A percentile compares a stretch with the other conserved stretches of the same genome.
Evolutionary conservation across 2,113 vertebrate genomes (phyloP).

Genomic region (Tenrec ecaudatus): DNA sequence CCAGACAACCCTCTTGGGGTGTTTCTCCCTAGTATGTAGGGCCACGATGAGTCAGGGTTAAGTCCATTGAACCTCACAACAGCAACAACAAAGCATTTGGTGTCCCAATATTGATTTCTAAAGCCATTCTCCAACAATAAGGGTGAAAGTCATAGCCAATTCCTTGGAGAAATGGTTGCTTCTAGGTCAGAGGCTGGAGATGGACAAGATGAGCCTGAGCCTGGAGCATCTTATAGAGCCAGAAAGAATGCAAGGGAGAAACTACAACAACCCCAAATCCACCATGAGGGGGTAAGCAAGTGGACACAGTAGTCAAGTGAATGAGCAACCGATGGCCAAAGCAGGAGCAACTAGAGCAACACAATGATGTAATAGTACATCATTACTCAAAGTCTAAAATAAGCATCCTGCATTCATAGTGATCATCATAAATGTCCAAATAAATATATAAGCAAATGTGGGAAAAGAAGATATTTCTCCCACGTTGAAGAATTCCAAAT

Average conservation of each 20-base stretch:
- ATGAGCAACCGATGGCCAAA: background rate
- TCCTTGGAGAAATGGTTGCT: slow-evolving; percentile 3
- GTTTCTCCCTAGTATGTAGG: background rate
- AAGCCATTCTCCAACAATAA: background rate
- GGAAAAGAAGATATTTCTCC: background rate
- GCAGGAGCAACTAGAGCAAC: slow-evolving; percentile 4
- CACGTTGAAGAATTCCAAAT: background rate
- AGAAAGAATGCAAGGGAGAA: background rate
- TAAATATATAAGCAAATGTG: background rate
- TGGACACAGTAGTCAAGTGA: background rate
- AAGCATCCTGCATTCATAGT: background rate
- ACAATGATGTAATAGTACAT: background rate
- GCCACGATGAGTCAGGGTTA: background rate
- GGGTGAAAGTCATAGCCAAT: no score
- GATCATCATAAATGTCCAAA: background rate
- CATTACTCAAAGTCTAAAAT: background rate
- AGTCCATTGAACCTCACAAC: background rate
- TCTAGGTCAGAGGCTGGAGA: background rate
- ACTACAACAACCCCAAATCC: background rate
- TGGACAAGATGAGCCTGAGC: background rate
- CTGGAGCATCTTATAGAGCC: background rate
- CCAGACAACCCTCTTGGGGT: background rate
- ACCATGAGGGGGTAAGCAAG: background rate
- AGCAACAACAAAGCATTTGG: background rate
- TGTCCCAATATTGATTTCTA: background rate